phyloP scores from a whole-genome alignment of 2,113 vertebrate genomes.

The Rhagologus leucostigma region DNA sequence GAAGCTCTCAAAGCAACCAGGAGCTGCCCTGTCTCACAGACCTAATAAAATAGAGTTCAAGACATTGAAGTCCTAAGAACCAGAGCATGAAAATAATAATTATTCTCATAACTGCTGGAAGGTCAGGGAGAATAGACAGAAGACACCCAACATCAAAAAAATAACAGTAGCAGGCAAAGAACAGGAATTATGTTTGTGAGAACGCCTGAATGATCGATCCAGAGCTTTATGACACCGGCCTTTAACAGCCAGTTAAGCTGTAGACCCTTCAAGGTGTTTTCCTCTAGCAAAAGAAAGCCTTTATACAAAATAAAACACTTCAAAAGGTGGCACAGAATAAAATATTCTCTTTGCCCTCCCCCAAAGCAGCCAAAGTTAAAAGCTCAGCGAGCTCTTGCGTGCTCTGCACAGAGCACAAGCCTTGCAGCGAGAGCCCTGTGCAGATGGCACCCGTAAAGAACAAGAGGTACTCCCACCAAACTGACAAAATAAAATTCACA shows the following conservation, averaged over 20 bases:
- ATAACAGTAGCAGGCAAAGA: not conserved
- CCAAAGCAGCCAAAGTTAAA: constrained; percentile 28
- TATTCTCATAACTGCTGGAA: not conserved
- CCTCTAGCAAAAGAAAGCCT: not conserved
- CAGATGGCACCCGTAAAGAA: constrained; percentile 62
- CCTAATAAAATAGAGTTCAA: not conserved
- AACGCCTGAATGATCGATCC: rapidly evolving
- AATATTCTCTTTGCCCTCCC: constrained; percentile 39
- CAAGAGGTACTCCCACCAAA: constrained; percentile 64
- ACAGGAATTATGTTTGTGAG: not conserved
- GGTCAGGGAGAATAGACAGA: not conserved
- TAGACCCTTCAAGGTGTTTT: not conserved
- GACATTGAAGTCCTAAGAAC: not conserved
- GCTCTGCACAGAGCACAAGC: constrained; percentile 8
- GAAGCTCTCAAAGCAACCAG: not conserved
- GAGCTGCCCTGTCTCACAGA: not conserved
- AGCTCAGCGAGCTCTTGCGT: not conserved
- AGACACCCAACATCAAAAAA: not conserved
- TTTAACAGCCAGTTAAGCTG: not conserved
- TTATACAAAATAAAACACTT: not conserved
- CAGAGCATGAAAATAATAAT: not conserved
- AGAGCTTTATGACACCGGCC: not conserved
- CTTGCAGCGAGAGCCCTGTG: constrained; percentile 42
- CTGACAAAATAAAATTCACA: constrained; percentile 62
- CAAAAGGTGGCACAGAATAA: constrained; percentile 14